phyloP scores from a whole-genome alignment of 2,888 invertebrate species.

The Dynastes maya region DNA sequence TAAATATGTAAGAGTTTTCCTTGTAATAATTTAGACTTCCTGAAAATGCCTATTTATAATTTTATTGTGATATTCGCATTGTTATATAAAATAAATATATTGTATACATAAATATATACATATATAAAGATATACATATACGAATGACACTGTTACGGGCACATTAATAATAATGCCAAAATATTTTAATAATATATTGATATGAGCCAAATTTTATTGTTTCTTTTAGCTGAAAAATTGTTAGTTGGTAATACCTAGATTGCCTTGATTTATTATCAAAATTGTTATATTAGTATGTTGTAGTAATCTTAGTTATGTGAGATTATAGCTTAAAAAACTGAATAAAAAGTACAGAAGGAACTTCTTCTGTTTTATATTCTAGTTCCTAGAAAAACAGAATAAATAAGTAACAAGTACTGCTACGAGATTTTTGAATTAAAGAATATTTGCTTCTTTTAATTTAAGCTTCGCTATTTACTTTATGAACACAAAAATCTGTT shows the following conservation, averaged over 20 bases:
- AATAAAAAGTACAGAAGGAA: slow-evolving; percentile 43
- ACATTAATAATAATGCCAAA: slow-evolving; percentile 54
- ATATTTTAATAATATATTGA: slow-evolving; percentile 56
- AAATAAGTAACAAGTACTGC: not conserved
- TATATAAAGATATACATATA: slow-evolving; percentile 35
- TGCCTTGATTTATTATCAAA: slow-evolving; percentile 62
- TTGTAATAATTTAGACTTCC: slow-evolving; percentile 48
- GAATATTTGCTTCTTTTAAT: too few relatives aligned
- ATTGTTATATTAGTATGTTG: slow-evolving; percentile 53
- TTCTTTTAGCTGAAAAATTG: slow-evolving; percentile 48
- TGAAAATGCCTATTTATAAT: slow-evolving; percentile 48
- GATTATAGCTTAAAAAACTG: slow-evolving; percentile 58
- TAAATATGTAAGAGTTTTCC: slow-evolving; percentile 41
- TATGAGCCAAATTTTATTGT: slow-evolving; percentile 52
- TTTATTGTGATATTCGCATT: slow-evolving; percentile 50
- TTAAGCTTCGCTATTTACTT: too few relatives aligned
- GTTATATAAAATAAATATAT: slow-evolving; percentile 45
- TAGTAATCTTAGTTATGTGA: slow-evolving; percentile 54
- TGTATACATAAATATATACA: slow-evolving; percentile 25
- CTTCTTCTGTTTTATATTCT: not conserved
- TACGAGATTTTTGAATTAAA: too few relatives aligned
- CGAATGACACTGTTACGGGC: slow-evolving; percentile 49
- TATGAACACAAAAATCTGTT: too few relatives aligned
- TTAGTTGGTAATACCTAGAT: slow-evolving; percentile 59
- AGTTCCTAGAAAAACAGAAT: not conserved